phyloP scores from a whole-genome alignment of 2,888 invertebrate species.

The Crepidodera aurea region DNA sequence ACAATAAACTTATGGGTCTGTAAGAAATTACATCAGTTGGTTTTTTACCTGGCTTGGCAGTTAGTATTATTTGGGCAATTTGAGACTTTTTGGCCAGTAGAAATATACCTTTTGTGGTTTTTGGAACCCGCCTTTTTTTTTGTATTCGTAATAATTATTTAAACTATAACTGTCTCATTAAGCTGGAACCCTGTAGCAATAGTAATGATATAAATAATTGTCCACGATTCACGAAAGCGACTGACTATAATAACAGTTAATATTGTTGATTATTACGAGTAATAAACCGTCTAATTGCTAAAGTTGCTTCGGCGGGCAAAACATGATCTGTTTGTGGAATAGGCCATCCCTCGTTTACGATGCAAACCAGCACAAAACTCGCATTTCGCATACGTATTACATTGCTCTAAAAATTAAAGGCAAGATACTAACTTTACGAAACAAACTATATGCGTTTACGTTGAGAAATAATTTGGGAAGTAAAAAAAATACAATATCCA shows the following conservation, averaged over 20 bases:
- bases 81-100: no score
- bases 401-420: conserved; percentile 1
- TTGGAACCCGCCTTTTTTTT: no score
- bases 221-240: conserved; percentile 14
- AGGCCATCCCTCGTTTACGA: conserved; percentile 25
- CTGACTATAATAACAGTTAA: conserved; percentile 36
- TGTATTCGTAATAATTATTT: background rate
- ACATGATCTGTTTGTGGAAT: conserved; percentile 40
- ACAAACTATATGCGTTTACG: no score
- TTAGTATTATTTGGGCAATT: no score
- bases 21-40: no score
- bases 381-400: conserved; percentile 17
- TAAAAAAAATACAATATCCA: no score
- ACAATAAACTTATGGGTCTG: no score
- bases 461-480: no score
- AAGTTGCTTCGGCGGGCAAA: conserved; percentile 35
- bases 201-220: conserved; percentile 7
- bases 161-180: background rate
- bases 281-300: conserved; percentile 37
- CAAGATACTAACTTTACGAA: no score
- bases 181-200: background rate
- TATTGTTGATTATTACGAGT: conserved; percentile 32
- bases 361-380: conserved; percentile 31
- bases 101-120: no score
- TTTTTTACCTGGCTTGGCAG: no score